Percentiles rank a stretch among this genome's conserved stretches.
These are phyloP conservation scores for Caerostris darwini DNA, from an alignment of 1,140 invertebrate genomes.

Conservation along the genomic window DNA sequence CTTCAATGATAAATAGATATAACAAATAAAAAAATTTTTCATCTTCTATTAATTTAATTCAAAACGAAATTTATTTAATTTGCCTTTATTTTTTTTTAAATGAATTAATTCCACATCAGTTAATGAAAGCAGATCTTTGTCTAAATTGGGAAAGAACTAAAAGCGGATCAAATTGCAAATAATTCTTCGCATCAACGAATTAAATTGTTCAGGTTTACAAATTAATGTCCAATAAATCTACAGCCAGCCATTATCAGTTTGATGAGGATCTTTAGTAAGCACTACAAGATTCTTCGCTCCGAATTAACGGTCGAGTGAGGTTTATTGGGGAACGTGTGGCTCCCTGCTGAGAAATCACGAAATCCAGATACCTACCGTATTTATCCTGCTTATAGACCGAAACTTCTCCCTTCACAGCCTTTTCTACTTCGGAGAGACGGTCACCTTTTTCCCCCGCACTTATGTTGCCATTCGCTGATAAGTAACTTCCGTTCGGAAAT, in stretches of 20 bases:
- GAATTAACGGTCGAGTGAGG: neutral
- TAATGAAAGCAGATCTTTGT: no score
- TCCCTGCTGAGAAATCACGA: neutral
- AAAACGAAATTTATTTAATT: no score
- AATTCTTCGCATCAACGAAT: no score
- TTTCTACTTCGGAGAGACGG: neutral
- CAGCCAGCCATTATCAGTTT: neutral
- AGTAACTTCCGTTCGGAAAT: conserved; percentile 15
- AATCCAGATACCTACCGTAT: neutral
- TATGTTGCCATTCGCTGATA: conserved; percentile 40
- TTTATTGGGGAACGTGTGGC: neutral
- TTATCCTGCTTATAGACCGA: neutral
- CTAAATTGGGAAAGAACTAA: no score
- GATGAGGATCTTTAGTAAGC: neutral
- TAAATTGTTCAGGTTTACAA: neutral
- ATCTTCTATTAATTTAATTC: no score
- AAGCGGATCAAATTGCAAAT: no score
- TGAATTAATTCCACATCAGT: no score
- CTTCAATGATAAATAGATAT: no score
- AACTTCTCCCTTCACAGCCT: neutral
- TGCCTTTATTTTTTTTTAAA: no score
- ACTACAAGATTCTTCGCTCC: neutral
- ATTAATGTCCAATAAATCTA: neutral
- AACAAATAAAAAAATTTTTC: no score
- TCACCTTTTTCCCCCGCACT: neutral